Conservation (phyloP, 2,888 invertebrate species). For the Schizotus pectinicornis region DNA sequence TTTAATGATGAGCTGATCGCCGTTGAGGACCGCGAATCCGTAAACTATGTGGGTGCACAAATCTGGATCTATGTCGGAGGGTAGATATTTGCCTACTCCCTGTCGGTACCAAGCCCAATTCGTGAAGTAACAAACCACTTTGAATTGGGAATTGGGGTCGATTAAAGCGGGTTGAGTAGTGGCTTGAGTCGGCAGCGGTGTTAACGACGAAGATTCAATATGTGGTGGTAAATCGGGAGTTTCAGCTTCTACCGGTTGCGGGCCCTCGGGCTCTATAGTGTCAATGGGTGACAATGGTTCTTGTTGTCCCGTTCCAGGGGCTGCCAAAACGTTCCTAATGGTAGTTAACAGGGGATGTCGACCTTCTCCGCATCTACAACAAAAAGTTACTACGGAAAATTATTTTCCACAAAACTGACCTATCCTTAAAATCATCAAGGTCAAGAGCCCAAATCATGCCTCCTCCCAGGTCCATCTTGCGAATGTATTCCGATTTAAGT, state of each 20-base stretch:
- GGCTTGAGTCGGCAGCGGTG: constrained; percentile 26
- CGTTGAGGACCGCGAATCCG: constrained; percentile 87
- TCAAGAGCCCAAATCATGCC: constrained; percentile 93
- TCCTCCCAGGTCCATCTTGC: constrained; percentile 79
- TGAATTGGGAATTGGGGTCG: constrained; percentile 61
- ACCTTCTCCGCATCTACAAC: constrained; percentile 74
- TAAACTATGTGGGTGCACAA: constrained; percentile 92
- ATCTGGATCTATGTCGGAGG: constrained; percentile 81
- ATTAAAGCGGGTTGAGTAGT: constrained; percentile 38
- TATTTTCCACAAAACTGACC: constrained; percentile 20
- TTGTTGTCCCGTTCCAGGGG: constrained; percentile 50
- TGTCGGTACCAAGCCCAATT: constrained; percentile 96
- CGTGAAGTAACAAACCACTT: constrained; percentile 90
- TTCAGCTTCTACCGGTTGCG: constrained; percentile 34
- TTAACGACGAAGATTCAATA: constrained; percentile 31
- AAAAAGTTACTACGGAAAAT: neutral
- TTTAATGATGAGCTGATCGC: constrained; percentile 75
- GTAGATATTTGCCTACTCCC: constrained; percentile 79
- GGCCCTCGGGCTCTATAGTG: constrained; percentile 19
- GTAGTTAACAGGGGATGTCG: constrained; percentile 79
- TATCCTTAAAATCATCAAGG: constrained; percentile 82
- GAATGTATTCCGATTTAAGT: constrained; percentile 79
- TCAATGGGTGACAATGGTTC: constrained; percentile 37
- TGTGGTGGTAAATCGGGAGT: constrained; percentile 19
- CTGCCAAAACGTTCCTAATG: constrained; percentile 75